phyloP scores from a whole-genome alignment of 1,140 invertebrate species.

The Physella acuta region DNA sequence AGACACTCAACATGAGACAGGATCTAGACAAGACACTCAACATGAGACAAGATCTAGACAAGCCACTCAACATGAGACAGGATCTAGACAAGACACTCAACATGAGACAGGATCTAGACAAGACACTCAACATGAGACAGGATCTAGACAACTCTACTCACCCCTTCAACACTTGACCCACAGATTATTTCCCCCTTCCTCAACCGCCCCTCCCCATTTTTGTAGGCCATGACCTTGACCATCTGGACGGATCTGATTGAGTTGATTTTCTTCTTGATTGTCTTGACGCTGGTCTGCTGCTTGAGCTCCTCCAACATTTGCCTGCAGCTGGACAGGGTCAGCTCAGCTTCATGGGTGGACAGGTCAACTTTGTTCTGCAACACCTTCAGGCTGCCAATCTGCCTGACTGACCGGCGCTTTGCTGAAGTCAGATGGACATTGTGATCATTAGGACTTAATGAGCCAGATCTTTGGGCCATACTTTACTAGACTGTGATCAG shows the following conservation, averaged over 20 bases:
- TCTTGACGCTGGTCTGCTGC: conserved; percentile 48
- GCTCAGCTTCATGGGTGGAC: conserved; percentile 54
- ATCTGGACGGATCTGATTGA: conserved; percentile 47
- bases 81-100: conserved; percentile 47
- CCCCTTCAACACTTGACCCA: conserved; percentile 57
- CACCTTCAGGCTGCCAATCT: conserved; percentile 55
- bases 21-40: conserved; percentile 47
- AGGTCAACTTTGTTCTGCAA: conserved; percentile 59
- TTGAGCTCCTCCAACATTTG: conserved; percentile 45
- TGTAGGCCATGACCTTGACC: conserved; percentile 57
- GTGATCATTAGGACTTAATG: too few relatives aligned
- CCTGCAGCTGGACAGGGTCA: conserved; percentile 53
- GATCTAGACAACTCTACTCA: conserved; percentile 48
- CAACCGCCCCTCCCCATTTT: conserved; percentile 58
- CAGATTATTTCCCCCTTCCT: conserved; percentile 53
- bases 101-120: conserved; percentile 54
- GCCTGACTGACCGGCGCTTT: conserved; percentile 47
- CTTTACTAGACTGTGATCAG: too few relatives aligned
- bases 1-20: conserved; percentile 45
- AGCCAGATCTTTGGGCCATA: too few relatives aligned
- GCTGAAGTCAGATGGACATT: too few relatives aligned
- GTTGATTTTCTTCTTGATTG: conserved; percentile 55
- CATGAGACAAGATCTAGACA: conserved; percentile 54
- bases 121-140: conserved; percentile 50
- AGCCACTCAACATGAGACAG: conserved; percentile 52